Conservation (phyloP, 2,888 invertebrate genomes). For the Lissonota sp. region DNA sequence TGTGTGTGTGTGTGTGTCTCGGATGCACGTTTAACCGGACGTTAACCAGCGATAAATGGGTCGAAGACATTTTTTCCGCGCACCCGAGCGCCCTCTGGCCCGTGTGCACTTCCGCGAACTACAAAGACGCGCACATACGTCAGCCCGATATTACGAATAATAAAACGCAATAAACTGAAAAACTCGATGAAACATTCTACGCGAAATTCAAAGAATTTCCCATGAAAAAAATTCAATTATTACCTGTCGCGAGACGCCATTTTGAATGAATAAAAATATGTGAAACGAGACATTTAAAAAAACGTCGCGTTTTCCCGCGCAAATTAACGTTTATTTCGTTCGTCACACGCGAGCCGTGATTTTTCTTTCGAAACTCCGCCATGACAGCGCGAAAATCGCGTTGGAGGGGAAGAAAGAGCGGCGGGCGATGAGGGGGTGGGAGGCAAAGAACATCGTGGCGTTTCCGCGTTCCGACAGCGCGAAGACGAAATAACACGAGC, state of each 20-base stretch:
- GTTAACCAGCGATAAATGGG: conserved; percentile 60
- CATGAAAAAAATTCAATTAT: background rate
- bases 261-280: background rate
- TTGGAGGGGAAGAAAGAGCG: background rate
- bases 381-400: conserved; percentile 11
- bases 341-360: background rate
- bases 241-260: background rate
- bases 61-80: conserved; percentile 56
- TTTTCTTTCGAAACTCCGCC: conserved; percentile 41
- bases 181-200: background rate
- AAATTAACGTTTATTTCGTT: background rate
- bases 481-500: conserved; percentile 32
- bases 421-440: background rate
- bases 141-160: background rate
- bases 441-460: conserved; percentile 23
- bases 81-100: conserved; percentile 29
- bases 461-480: conserved; percentile 56
- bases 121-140: too few relatives aligned
- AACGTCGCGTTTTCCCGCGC: background rate
- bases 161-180: background rate
- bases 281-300: background rate
- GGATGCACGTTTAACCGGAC: conserved; percentile 55
- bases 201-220: too few relatives aligned
- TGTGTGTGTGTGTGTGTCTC: conserved; percentile 18
- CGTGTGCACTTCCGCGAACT: background rate